Evolutionary conservation across 92 coral and sea anemone genomes (phyloP), one percentile per base, ranked within the genome.

Genomic region (Siderastrea radians): DNA sequence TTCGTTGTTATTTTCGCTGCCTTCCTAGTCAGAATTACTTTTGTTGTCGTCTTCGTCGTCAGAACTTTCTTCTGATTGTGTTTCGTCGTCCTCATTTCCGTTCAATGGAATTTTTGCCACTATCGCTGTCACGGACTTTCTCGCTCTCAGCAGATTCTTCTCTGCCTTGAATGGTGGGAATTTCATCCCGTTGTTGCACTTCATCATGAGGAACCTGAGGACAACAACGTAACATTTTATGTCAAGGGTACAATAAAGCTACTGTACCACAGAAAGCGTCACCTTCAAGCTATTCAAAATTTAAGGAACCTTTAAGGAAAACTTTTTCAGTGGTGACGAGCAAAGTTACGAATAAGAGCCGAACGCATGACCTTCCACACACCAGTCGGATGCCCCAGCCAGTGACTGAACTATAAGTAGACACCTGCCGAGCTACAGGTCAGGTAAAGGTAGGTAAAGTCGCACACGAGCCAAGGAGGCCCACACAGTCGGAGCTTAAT

Each of bases 1-100:
- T 1, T 75, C 72, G 46, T 46, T 26, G 43, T 55, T 67, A 14
- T 48, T 47, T 16, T 62, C 87, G 17, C 80, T 74, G 46, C 62
- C 80, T 74, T 84, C 87, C 49, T 84, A 50, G 5, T 91, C 90
- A 81, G 78, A 84, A 44, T 74, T 49, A 68, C 57, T 69, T 79
- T 86, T 86, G 1, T 49, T 49, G 12, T 57, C 51, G 45, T 53
- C 67, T 54, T 81, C 85, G 7, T 47, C 68, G 0, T 82, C 69
- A 50, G 86, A 57, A 19, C 86, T 82, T 69, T 69, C 58, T 10
- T 82, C 46, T 3, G 69, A 58, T 71, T 70, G 68, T 1, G 76
- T 5, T 11, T 82, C 69, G 57, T 82, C 78, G 5, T 72, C 78
- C 16, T 82, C 10, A 69, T n/a, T 82, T 72, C 49, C 78, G 67